phyloP scores from a whole-genome alignment of 2,797 vertebrate genomes.

The Varecia variegata region DNA sequence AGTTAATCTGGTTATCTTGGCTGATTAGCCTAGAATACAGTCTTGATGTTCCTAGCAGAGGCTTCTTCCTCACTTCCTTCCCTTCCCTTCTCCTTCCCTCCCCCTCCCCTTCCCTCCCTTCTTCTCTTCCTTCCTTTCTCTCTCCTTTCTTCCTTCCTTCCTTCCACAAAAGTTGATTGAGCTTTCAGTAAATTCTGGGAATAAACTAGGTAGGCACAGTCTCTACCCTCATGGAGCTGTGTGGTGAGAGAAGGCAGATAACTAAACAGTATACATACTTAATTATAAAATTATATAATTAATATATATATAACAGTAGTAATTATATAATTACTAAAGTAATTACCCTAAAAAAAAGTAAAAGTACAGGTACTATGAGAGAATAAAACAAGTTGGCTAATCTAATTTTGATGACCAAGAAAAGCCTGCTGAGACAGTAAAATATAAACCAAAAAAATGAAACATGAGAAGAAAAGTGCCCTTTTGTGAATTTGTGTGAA shows the following conservation, averaged over 20 bases:
- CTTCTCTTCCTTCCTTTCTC: background rate
- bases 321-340: background rate
- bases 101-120: background rate
- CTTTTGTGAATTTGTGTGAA: background rate
- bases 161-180: background rate
- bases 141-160: background rate
- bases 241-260: background rate
- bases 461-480: background rate
- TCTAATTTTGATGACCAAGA: background rate
- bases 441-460: background rate
- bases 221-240: background rate
- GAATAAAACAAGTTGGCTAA: background rate
- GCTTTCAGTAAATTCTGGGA: background rate
- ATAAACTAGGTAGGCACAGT: background rate
- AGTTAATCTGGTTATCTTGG: background rate
- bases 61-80: accelerated
- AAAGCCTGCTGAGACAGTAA: background rate
- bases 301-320: background rate
- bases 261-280: background rate
- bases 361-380: background rate
- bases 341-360: background rate
- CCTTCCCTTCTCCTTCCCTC: accelerated
- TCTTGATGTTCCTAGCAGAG: background rate
- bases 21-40: background rate
- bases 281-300: background rate